Evolutionary conservation across 1,140 invertebrate genomes (phyloP).

Genomic region (Oscheius sp.): DNA sequence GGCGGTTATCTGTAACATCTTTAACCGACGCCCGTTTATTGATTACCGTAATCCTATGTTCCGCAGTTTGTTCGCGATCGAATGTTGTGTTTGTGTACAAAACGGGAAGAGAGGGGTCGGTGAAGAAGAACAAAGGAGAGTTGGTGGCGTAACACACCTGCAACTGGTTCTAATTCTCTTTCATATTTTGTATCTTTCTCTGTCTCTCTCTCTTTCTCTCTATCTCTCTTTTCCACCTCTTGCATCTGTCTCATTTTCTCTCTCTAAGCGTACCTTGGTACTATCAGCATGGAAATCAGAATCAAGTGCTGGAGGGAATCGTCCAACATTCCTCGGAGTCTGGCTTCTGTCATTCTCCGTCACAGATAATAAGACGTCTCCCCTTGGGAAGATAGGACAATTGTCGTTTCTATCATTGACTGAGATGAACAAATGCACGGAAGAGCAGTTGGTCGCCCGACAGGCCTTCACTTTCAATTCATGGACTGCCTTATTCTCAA

Average conservation of each 20-base stretch:
- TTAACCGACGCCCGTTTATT: background rate
- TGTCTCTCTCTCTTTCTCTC: too few species aligned
- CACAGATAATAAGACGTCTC: constrained; percentile 22
- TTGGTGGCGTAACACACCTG: constrained; percentile 25
- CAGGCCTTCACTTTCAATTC: constrained; percentile 23
- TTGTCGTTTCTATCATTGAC: constrained; percentile 36
- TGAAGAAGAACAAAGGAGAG: constrained; percentile 32
- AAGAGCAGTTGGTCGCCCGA: constrained; percentile 21
- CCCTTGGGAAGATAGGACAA: constrained; percentile 34
- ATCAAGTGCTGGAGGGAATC: constrained; percentile 34
- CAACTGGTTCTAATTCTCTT: background rate
- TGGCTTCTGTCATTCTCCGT: constrained; percentile 23
- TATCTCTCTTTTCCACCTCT: too few species aligned
- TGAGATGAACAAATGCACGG: constrained; percentile 20
- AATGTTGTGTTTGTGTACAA: constrained; percentile 32
- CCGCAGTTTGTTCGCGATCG: constrained; percentile 26
- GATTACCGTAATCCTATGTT: constrained; percentile 26
- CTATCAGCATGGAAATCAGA: constrained; percentile 30
- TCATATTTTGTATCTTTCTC: too few species aligned
- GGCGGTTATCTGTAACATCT: constrained; percentile 27
- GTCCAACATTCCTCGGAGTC: constrained; percentile 12
- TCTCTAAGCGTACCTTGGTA: constrained; percentile 10
- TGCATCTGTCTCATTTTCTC: too few species aligned
- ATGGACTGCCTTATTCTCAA: constrained; percentile 36
- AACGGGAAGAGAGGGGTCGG: constrained; percentile 26